Evolutionary conservation across 2,113 vertebrate species (phyloP).

Genomic region (Rhinoderma darwinii): DNA sequence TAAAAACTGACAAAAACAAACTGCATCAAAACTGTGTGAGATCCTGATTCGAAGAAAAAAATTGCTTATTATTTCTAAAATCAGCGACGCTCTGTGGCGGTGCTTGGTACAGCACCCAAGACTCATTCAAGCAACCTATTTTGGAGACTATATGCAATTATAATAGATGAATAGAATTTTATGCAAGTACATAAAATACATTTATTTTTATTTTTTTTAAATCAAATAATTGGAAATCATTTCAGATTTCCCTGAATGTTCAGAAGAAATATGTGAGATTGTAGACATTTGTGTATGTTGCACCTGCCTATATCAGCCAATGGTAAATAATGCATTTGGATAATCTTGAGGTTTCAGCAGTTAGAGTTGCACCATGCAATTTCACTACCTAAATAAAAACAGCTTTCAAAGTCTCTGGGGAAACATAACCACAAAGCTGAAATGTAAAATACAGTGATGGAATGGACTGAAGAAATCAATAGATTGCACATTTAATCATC

Average conservation of each 20-base stretch:
- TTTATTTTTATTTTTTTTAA: neutral
- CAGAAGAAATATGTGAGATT: neutral
- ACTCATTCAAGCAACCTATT: no score
- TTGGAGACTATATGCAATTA: neutral
- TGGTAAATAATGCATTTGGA: constrained; percentile 1
- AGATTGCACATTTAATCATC: constrained; percentile 28
- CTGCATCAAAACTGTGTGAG: no score
- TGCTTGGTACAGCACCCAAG: no score
- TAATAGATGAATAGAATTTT: neutral
- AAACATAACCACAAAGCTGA: constrained; percentile 27
- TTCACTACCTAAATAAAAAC: constrained; percentile 27
- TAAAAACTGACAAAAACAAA: no score
- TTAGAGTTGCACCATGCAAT: constrained; percentile 7
- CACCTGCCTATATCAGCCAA: neutral
- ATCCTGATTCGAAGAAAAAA: no score
- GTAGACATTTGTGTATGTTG: neutral
- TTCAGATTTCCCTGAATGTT: neutral
- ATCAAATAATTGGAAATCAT: neutral
- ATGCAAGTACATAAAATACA: no score
- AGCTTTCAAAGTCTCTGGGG: constrained; percentile 29
- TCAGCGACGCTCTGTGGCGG: no score
- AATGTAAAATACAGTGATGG: constrained; percentile 39
- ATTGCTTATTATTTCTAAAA: no score
- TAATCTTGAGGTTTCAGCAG: constrained; percentile 15
- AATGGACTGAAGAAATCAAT: constrained; percentile 36